These are phyloP conservation scores for Crocuta crocuta DNA, from an alignment of 2,113 vertebrate genomes.

Conservation along the genomic window DNA sequence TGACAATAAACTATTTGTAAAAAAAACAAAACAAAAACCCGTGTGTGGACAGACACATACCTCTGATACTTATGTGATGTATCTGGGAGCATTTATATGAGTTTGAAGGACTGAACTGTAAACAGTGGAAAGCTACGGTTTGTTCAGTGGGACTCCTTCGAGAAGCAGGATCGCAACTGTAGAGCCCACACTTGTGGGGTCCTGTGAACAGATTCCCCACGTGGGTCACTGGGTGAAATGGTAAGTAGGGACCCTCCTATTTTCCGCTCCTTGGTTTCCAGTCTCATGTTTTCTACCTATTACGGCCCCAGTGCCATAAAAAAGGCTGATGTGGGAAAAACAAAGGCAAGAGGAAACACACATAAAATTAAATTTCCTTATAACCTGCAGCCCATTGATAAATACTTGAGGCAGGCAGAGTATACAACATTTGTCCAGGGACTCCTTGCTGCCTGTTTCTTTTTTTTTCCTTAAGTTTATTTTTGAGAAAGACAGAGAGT, in stretches of 20 bases:
- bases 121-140: not conserved
- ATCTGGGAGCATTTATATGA: rapidly evolving
- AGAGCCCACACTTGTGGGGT: not conserved
- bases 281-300: not conserved
- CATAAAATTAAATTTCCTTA: no score
- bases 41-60: not conserved
- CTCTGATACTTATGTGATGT: rapidly evolving
- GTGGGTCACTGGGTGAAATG: not conserved
- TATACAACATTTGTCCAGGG: no score
- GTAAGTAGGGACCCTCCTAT: not conserved
- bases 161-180: no score
- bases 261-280: not conserved
- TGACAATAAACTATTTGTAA: no score
- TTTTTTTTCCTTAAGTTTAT: no score
- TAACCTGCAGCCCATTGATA: no score
- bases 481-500: no score
- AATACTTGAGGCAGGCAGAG: no score
- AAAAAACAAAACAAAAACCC: not conserved
- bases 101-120: not conserved
- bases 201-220: rapidly evolving
- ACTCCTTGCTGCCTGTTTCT: no score
- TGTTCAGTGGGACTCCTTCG: not conserved
- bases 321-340: no score
- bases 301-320: not conserved
- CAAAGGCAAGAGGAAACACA: no score